A percentile compares a stretch with the other conserved stretches of the same genome.
Conservation (phyloP, 2,888 invertebrate genomes). For the Xanthostigma xanthostigma region DNA sequence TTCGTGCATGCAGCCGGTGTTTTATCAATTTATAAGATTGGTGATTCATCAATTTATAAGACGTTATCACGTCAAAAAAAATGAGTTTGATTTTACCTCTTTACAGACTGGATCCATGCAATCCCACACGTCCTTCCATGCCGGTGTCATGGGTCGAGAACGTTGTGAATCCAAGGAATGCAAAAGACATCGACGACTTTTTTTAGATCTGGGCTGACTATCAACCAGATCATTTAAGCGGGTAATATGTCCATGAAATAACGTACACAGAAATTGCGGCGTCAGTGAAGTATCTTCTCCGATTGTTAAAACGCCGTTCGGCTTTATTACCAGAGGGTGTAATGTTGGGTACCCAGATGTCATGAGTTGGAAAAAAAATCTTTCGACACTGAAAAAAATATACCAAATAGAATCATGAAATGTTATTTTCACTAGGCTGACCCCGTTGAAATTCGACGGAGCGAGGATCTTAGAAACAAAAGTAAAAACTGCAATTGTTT, state of each 20-base stretch:
- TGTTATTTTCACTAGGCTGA: no score
- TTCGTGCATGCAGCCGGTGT: no score
- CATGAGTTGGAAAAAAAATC: slow-evolving; percentile 72
- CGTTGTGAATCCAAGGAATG: slow-evolving; percentile 83
- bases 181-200: slow-evolving; percentile 74
- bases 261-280: slow-evolving; percentile 66
- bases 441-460: no score
- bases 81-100: slow-evolving; percentile 24
- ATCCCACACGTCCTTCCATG: slow-evolving; percentile 75
- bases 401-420: no score
- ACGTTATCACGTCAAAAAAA: no score
- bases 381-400: slow-evolving; percentile 58
- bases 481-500: no score
- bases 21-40: no score
- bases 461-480: no score
- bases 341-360: slow-evolving; percentile 74
- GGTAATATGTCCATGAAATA: slow-evolving; percentile 72
- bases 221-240: slow-evolving; percentile 63
- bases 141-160: slow-evolving; percentile 51
- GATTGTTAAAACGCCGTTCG: slow-evolving; percentile 63
- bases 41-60: no score
- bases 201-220: slow-evolving; percentile 72
- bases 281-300: slow-evolving; percentile 64
- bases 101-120: slow-evolving; percentile 67
- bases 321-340: slow-evolving; percentile 68